Evolutionary conservation across 2,888 invertebrate genomes (phyloP), one percentile per base, ranked within the genome.

Genomic region (Opisthograptis luteolata): DNA sequence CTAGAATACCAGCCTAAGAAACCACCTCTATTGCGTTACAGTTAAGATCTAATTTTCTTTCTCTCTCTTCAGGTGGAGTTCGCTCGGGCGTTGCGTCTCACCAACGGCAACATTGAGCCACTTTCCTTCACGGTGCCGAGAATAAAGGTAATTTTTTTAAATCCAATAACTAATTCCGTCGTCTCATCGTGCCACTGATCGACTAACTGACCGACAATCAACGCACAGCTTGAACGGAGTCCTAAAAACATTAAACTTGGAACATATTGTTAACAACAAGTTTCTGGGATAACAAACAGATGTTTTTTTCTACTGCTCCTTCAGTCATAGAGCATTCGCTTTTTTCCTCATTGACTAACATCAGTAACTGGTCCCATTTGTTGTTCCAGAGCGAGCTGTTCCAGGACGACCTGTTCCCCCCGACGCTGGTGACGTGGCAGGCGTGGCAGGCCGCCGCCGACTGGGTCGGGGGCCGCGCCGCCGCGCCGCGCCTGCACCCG

Each of bases 321-420:
- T n/a, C n/a, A n/a, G n/a, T n/a, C n/a, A n/a, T n/a, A n/a, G n/a
- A n/a, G n/a, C n/a, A n/a, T n/a, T n/a, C n/a, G n/a, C n/a, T n/a
- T n/a, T n/a, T n/a, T n/a, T n/a, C n/a, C n/a, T n/a, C n/a, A n/a
- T n/a, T n/a, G n/a, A n/a, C n/a, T n/a, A n/a, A n/a, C n/a, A n/a
- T n/a, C n/a, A n/a, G n/a, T n/a, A 5, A 7, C 24, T 14, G 37
- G 9, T 27, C 47, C 34, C 2, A n/a, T n/a, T 30, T 8, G 14
- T 14, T 36, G 6, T 25, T 14, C 1, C 85, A 98, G 98, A 96
- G 94, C 72, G 98, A 98, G 78, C 92, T 96, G 58, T 99, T 99
- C 93, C 99, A 99, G 95, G 98, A 99, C 82, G 99, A 99, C 91
- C 88, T 99, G 52, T 99, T 98, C 84, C 99, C 98, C 8, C 96